Evolutionary conservation across 1,140 invertebrate species (phyloP).

Genomic region (Drosophila simulans): DNA sequence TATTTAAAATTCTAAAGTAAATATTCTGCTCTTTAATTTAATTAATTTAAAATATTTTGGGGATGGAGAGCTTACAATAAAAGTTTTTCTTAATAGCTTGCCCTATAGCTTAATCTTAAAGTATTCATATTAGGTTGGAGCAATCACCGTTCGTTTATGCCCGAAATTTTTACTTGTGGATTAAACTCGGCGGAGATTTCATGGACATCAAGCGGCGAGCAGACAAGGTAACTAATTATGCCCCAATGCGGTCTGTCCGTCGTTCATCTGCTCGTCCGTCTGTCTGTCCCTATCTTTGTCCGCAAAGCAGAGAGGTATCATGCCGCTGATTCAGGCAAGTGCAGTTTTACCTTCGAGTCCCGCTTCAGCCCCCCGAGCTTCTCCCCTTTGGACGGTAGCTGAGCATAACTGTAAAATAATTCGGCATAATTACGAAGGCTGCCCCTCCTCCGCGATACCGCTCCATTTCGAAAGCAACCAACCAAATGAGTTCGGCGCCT

Average conservation of each 20-base stretch:
- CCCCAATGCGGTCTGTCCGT: constrained; percentile 36
- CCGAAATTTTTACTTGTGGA: constrained; percentile 28
- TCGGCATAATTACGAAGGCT: constrained; percentile 64
- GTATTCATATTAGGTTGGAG: neutral
- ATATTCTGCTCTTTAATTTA: neutral
- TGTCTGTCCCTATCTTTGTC: constrained; percentile 7
- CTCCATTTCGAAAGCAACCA: constrained; percentile 44
- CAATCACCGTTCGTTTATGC: neutral
- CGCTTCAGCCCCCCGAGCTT: neutral
- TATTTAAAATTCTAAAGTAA: neutral
- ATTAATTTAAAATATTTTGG: too few relatives aligned
- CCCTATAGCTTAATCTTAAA: too few relatives aligned
- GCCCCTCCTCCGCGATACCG: constrained; percentile 5
- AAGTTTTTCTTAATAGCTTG: too few relatives aligned
- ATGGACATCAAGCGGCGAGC: constrained; percentile 53
- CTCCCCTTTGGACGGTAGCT: constrained; percentile 28
- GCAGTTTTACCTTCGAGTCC: constrained; percentile 36
- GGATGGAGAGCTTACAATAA: too few relatives aligned
- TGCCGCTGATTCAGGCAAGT: constrained; percentile 49
- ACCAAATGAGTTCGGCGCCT: constrained; percentile 74
- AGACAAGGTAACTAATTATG: constrained; percentile 61
- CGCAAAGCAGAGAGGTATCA: constrained; percentile 32
- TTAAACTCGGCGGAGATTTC: constrained; percentile 52
- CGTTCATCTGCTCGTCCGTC: constrained; percentile 4
- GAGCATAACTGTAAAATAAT: constrained; percentile 74